These are phyloP conservation scores for Meandrusa payeni DNA, from an alignment of 2,888 invertebrate species.

Conservation along the genomic window DNA sequence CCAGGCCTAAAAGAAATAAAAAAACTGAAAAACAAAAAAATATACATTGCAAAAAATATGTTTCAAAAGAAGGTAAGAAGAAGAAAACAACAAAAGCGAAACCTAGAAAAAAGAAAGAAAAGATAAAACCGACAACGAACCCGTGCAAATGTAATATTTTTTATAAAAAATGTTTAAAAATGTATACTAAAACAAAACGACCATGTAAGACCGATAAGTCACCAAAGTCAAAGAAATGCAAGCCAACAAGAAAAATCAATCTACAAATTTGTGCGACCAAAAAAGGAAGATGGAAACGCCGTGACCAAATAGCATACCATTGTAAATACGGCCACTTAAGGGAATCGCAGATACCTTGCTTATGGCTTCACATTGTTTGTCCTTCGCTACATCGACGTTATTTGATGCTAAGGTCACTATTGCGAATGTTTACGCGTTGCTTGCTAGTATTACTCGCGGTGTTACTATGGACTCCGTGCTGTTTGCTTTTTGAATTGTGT, in stretches of 20 bases:
- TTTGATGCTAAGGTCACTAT: slow-evolving; percentile 8
- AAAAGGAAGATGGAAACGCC: slow-evolving; percentile 37
- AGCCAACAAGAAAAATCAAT: background rate
- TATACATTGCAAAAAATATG: background rate
- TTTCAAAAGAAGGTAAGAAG: background rate
- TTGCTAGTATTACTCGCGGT: slow-evolving; percentile 36
- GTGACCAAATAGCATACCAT: slow-evolving; percentile 35
- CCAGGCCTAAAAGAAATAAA: background rate
- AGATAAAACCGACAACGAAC: background rate
- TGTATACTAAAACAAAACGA: no score
- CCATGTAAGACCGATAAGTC: no score
- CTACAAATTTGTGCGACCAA: no score
- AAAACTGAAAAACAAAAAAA: slow-evolving; percentile 1
- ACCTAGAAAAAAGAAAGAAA: background rate
- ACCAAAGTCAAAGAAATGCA: background rate
- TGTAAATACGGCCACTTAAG: slow-evolving; percentile 44
- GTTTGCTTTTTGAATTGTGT: slow-evolving; percentile 46
- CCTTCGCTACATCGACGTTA: slow-evolving; percentile 41
- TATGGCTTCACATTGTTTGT: slow-evolving; percentile 53
- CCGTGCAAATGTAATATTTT: no score
- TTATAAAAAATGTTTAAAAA: no score
- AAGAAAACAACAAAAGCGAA: background rate
- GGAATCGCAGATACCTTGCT: slow-evolving; percentile 49
- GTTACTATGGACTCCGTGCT: slow-evolving; percentile 51
- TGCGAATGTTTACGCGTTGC: slow-evolving; percentile 18